Percentiles rank a stretch among this genome's conserved stretches.
phyloP scores from a whole-genome alignment of 2,888 invertebrate species.

The Adelognathus sp. region DNA sequence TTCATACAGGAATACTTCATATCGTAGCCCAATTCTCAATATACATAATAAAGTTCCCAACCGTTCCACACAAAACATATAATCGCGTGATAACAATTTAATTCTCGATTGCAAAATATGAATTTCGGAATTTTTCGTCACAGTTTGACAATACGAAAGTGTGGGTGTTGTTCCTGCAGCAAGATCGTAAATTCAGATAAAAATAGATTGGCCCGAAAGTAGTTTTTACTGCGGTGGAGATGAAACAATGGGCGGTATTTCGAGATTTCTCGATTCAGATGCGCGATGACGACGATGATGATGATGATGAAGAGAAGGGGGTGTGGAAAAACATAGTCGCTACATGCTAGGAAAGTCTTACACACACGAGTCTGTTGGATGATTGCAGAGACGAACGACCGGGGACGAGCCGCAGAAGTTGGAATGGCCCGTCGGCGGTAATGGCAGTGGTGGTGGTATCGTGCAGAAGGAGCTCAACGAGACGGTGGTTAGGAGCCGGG shows the following conservation, averaged over 20 bases:
- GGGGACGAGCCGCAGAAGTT: conserved; percentile 80
- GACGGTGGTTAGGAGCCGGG: conserved; percentile 89
- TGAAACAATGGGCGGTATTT: conserved; percentile 49
- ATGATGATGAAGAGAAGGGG: neutral
- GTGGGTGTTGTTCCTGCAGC: neutral
- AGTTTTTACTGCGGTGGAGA: conserved; percentile 2
- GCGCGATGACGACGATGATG: conserved; percentile 30
- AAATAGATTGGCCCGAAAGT: neutral
- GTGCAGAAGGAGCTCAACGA: conserved; percentile 91
- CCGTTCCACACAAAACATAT: too few relatives aligned
- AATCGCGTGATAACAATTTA: neutral
- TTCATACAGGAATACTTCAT: too few relatives aligned
- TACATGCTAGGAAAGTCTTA: conserved; percentile 20
- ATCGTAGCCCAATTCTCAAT: too few relatives aligned
- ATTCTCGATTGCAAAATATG: neutral
- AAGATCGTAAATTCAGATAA: conserved; percentile 38
- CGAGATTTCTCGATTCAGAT: conserved; percentile 45
- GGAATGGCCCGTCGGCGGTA: conserved; percentile 66
- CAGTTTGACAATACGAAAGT: conserved; percentile 7
- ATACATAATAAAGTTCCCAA: too few relatives aligned
- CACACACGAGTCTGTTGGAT: conserved; percentile 37
- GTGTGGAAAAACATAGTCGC: neutral
- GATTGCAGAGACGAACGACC: conserved; percentile 82
- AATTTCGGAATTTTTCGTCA: conserved; percentile 33
- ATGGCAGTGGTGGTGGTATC: conserved; percentile 86